These are phyloP conservation scores for Macrobrachium rosenbergii DNA, from an alignment of 1,140 invertebrate genomes.

Conservation along the genomic window DNA sequence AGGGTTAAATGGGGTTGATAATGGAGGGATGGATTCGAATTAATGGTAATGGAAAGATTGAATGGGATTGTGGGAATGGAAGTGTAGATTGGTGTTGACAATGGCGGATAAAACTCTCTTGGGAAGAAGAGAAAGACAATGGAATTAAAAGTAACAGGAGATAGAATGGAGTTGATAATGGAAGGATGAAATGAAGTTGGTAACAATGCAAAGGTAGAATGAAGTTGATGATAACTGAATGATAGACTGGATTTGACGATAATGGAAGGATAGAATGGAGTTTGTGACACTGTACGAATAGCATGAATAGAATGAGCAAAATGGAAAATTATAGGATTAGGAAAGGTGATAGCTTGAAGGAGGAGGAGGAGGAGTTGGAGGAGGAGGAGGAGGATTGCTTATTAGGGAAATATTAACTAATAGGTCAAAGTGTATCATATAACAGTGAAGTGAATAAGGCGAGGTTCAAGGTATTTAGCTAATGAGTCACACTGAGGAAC, in stretches of 20 bases:
- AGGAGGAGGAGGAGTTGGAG: not conserved
- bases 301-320: not conserved
- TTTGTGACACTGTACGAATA: not conserved
- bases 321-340: not conserved
- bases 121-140: not conserved
- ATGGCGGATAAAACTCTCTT: not conserved
- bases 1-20: not conserved
- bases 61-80: too few relatives aligned
- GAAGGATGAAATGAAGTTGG: not conserved
- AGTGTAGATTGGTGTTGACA: not conserved
- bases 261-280: not conserved
- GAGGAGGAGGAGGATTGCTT: not conserved
- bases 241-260: not conserved
- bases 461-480: too few relatives aligned
- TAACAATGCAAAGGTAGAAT: not conserved
- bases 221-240: not conserved
- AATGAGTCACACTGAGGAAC: too few relatives aligned
- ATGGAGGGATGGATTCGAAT: not conserved
- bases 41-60: not conserved
- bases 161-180: not conserved
- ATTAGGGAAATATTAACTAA: too few relatives aligned
- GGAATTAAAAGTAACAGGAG: too few relatives aligned
- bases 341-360: not conserved
- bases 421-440: too few relatives aligned
- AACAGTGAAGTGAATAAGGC: too few relatives aligned